Base-by-base conservation (phyloP, 2,888 invertebrate genomes). In the Mechanitis messenoides region DNA sequence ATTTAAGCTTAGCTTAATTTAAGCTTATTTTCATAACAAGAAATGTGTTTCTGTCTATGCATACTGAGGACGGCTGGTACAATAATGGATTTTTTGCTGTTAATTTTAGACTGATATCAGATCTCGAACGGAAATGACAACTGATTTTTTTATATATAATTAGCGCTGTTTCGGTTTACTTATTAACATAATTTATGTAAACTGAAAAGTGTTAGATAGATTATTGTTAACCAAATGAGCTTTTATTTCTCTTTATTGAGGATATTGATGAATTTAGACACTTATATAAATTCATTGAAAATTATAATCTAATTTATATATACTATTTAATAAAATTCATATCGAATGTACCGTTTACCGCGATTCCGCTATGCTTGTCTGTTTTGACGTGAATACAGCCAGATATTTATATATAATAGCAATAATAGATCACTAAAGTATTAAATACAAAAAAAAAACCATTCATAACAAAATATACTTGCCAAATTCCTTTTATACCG, bases 21-120 rank as follows among this genome's bases (percentile, higher is more conserved):
- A 81, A 81, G 79, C 80, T 78, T 84, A 84, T 85, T 87, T 87
- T 84, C 76, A 83, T 83, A 82, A 71, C 79, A 84, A 84, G 81
- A 81, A 78, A 78, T 74, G 74, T 72, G 72, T 74, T 76, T 64
- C 72, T 69, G 71, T 64, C 69, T 66, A 65, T 47, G 47, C 47
- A 20, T 73, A 72, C 65, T 69, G 53, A 69, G 61, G 42, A 62
- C 68, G 69, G 70, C 57, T 66, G 50, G 3, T 50, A 50, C 31
- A 20, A 47, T 47, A 50, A 50, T 28, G 6, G 11, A 50, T n/a
- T 31, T 31, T 50, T 31, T 6, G 50, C 47, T 47, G 47, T 47
- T 50, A 50, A 28, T 31, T 50, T 50, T 50, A 50, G 31, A 20
- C 31, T 11, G 31, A 28, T 7, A 50, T 50, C 50, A 50, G 50